phyloP scores from a whole-genome alignment of 2,888 invertebrate species.

The Mythimna pallens region DNA sequence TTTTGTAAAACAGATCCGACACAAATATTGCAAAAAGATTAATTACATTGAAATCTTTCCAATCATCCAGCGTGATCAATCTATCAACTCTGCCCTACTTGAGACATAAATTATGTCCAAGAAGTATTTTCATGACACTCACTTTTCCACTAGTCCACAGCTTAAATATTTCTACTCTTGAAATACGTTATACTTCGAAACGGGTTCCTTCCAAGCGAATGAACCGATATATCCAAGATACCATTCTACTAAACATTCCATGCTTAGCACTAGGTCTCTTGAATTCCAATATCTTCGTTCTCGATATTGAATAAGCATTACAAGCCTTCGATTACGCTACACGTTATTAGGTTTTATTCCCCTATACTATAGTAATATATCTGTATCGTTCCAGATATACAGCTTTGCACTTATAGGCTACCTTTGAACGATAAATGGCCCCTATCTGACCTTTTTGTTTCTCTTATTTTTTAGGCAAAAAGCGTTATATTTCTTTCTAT shows the following conservation, averaged over 20 bases:
- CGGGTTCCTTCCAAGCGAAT: constrained; percentile 22
- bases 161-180: neutral
- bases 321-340: constrained; percentile 15
- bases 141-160: neutral
- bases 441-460: constrained; percentile 19
- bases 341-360: constrained; percentile 38
- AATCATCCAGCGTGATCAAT: neutral
- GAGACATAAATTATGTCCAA: neutral
- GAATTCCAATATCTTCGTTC: constrained; percentile 37
- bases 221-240: constrained; percentile 27
- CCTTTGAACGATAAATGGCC: constrained; percentile 18
- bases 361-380: constrained; percentile 1
- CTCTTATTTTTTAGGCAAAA: constrained; percentile 7
- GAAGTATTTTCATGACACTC: constrained; percentile 8
- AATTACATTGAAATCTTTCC: neutral
- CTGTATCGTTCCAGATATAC: constrained; percentile 3
- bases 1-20: neutral
- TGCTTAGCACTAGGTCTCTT: constrained; percentile 6
- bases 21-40: neutral
- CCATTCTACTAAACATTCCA: constrained; percentile 27
- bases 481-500: neutral
- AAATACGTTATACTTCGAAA: neutral
- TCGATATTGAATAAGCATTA: constrained; percentile 56
- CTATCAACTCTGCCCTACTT: neutral
- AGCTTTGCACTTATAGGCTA: constrained; percentile 3